Base-by-base conservation (phyloP, 2,888 invertebrate genomes). In the Hirtodrosophila confusa region DNA sequence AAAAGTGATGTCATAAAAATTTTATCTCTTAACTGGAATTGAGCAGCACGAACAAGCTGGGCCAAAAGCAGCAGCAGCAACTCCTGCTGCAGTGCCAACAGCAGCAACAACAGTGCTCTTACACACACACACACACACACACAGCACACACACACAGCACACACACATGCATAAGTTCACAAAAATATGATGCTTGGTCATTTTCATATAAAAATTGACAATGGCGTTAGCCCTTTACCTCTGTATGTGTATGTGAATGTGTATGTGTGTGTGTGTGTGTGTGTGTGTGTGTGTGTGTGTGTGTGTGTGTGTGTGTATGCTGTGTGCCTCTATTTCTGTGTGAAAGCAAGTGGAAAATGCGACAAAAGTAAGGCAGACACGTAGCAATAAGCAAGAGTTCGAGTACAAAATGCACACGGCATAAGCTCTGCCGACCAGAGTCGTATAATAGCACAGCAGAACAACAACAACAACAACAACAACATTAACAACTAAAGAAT, bases 21-120 rank as follows among this genome's bases (percentile, higher is more conserved):
- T 77, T 71, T 88, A 83, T 88, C 86, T 88, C 88, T 86, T 88
- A 88, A 86, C 88, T 88, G 88, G 80, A 83, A 83, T 83, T 88
- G 82, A 86, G 86, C 80, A 75, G 65, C 82, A 70, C 56, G 78
- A 83, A 83, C 86, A 57, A 79, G 67, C 75, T 77, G 12, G 43
- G 66, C 45, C 24, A 60, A 37, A 51, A 48, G 53, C 43, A 41
- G 40, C 23, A 45, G 31, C 53, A 62, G 53, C 57, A 44, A 57
- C 58, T 56, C 51, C 40, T 24, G 56, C 67, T 54, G 50, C 58
- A 31, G 31, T 31, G 31, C 31, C 31, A 31, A 31, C 31, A 50
- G 27, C 64, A 50, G 24, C 49, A 67, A 48, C 50, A 66, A 41
- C 49, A 61, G 39, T 29, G 37, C 27, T 54, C 51, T 57, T 4